Evolutionary conservation across 2,888 invertebrate species (phyloP).

Genomic region (Phyllotreta striolata): DNA sequence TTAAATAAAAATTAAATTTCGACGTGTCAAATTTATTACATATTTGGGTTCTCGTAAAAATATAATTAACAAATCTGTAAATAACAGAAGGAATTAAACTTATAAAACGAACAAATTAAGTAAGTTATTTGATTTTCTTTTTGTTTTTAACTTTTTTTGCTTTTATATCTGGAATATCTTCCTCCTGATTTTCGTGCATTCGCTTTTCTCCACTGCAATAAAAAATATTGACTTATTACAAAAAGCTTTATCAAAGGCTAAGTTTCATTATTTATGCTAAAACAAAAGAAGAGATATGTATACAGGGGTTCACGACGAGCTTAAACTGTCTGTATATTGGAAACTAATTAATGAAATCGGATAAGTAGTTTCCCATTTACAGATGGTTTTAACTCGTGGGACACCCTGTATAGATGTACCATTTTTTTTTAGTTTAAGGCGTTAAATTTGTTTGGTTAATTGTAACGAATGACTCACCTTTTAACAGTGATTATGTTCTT

Average conservation of each 20-base stretch:
- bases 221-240: conserved; percentile 7
- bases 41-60: not conserved
- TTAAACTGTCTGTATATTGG: too few relatives aligned
- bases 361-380: too few relatives aligned
- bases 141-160: conserved; percentile 44
- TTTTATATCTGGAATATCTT: conserved; percentile 38
- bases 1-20: conserved; percentile 35
- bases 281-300: too few relatives aligned
- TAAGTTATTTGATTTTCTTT: conserved; percentile 23
- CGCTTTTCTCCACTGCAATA: conserved; percentile 52
- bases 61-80: not conserved
- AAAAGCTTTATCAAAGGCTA: not conserved
- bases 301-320: too few relatives aligned
- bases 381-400: too few relatives aligned
- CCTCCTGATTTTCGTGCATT: conserved; percentile 40
- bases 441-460: too few relatives aligned
- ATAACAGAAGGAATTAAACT: conserved; percentile 7
- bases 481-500: conserved; percentile 71
- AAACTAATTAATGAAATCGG: too few relatives aligned
- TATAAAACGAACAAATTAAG: conserved; percentile 6
- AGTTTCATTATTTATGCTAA: too few relatives aligned
- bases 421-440: too few relatives aligned
- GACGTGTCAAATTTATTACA: not conserved
- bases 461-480: conserved; percentile 60
- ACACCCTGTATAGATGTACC: too few relatives aligned